Base-by-base conservation (phyloP, 2,113 vertebrate genomes). In the Daphoenositta chrysoptera region DNA sequence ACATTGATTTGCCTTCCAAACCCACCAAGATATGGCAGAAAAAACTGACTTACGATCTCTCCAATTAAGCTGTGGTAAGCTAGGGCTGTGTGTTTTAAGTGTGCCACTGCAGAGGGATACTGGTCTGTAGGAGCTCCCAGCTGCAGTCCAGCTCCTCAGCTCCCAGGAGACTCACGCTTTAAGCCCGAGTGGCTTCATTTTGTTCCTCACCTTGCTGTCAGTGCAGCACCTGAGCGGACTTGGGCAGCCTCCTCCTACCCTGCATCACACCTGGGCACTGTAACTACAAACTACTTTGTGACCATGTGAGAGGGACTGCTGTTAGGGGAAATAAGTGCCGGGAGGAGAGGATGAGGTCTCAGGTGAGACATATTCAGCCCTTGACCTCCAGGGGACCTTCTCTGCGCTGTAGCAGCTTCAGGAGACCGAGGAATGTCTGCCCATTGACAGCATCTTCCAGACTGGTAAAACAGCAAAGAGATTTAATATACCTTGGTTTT, bases 61-160 rank as follows among this genome's bases (percentile, higher is more conserved):
- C 20, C 0, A 0, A 2, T 51, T 42, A 45, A 71, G 40, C 31
- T 66, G 24, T 8, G 9, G 60, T 22, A 48, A 82, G 40, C 8
- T 48, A 60, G 40, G 3, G 5, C 66, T 44, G 33, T 22, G 58
- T 56, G 16, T 47, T 73, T 58, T 39, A 56, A 51, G 22, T 9
- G n/a, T 60, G 9, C 60, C 44, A 10, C 7, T 16, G 30, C 44
- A 87, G 35, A 21, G 21, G 35, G 21, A 63, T 10, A 12, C 21
- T 19, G 58, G 13, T 66, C 72, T 60, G 10, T 22, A 64, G 64
- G 58, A 78, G 23, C 31, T 77, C 75, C 44, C 37, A 61, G 26
- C 66, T 85, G 45, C 68, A 45, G 10, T 33, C 53, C 24, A 19
- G 12, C 40, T 77, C 26, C 73, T 80, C 11, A 19, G 37, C 75